phyloP scores from a whole-genome alignment of 1,140 invertebrate species.

The Tetramorium alpestre region DNA sequence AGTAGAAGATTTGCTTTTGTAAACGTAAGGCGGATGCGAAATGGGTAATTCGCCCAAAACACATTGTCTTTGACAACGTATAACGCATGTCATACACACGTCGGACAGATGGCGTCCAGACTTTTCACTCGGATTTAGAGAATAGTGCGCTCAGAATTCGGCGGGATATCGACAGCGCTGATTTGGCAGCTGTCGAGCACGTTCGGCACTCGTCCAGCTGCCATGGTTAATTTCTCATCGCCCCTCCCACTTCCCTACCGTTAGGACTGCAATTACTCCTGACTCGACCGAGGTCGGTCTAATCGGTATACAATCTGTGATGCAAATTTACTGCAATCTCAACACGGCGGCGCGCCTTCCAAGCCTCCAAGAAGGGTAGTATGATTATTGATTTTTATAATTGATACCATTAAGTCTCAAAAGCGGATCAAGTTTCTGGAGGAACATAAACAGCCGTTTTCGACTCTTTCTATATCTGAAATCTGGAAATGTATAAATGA shows the following conservation, averaged over 20 bases:
- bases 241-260: neutral
- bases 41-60: neutral
- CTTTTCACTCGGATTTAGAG: conserved; percentile 55
- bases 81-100: conserved; percentile 68
- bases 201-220: conserved; percentile 73
- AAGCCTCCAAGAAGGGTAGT: neutral
- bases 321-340: conserved; percentile 67
- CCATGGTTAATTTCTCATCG: conserved; percentile 71
- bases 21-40: neutral
- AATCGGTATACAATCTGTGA: conserved; percentile 70
- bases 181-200: conserved; percentile 78
- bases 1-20: neutral
- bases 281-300: conserved; percentile 57
- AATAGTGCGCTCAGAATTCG: conserved; percentile 17
- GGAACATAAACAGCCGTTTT: neutral
- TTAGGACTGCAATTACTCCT: conserved; percentile 65
- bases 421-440: neutral
- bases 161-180: conserved; percentile 55
- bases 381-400: conserved; percentile 38
- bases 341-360: conserved; percentile 1
- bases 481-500: neutral
- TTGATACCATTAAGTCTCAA: neutral
- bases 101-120: conserved; percentile 72
- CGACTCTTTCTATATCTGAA: neutral
- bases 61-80: conserved; percentile 6